These are phyloP conservation scores for Todiramphus chloris DNA, from an alignment of 2,113 vertebrate species.

Conservation along the genomic window DNA sequence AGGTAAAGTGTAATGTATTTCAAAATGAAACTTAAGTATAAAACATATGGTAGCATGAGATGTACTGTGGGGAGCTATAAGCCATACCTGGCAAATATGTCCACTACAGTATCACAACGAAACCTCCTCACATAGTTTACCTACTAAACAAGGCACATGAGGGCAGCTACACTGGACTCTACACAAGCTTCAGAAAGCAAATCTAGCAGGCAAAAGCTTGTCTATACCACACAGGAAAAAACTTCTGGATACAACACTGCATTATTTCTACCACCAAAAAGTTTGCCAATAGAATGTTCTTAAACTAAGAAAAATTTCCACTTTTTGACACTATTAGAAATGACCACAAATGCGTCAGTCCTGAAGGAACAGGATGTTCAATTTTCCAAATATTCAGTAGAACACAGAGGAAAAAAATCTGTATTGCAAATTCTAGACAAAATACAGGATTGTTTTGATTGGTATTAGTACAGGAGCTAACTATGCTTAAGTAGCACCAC, in stretches of 20 bases:
- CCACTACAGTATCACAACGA: neutral
- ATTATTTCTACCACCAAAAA: neutral
- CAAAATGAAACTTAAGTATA: neutral
- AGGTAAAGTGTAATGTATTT: neutral
- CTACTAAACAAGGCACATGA: neutral
- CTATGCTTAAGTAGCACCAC: neutral
- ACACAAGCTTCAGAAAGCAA: neutral
- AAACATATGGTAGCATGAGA: neutral
- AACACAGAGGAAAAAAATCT: neutral
- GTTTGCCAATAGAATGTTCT: neutral
- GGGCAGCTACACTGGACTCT: neutral
- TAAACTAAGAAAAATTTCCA: neutral
- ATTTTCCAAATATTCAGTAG: neutral
- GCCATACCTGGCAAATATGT: neutral
- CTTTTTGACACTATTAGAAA: neutral
- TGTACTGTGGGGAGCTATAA: neutral
- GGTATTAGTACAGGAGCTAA: neutral
- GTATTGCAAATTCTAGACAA: neutral
- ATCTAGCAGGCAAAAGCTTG: neutral
- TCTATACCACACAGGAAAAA: neutral
- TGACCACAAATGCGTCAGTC: neutral
- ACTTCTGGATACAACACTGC: neutral
- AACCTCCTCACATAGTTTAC: neutral
- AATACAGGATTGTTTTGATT: neutral
- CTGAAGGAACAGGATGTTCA: neutral